Evolutionary conservation across 53 echinoderm and acorn worm genomes (phyloP).

Genomic region (Henricia sp.): DNA sequence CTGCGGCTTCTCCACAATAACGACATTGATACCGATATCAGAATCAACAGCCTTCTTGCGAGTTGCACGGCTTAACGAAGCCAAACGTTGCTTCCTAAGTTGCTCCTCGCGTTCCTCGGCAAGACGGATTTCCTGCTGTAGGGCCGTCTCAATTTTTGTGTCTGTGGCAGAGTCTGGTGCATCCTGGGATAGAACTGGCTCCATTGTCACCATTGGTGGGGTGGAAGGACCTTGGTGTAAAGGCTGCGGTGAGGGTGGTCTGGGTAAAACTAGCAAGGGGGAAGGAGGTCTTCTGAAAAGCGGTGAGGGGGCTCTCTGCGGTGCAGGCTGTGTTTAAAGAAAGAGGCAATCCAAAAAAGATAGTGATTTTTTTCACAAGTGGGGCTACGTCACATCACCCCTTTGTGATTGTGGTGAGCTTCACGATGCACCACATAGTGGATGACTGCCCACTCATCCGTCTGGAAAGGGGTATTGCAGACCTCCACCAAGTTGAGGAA

Average conservation of each 20-base stretch:
- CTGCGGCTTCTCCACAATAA: conserved; percentile 39
- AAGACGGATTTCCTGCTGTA: conserved; percentile 79
- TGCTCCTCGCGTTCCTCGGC: conserved; percentile 58
- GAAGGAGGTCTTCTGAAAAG: background rate
- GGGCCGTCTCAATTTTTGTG: conserved; percentile 58
- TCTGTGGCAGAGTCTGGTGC: background rate
- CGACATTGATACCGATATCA: conserved; percentile 19
- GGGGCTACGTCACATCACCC: too few relatives aligned
- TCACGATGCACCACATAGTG: too few relatives aligned
- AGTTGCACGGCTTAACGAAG: background rate
- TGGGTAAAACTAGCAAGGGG: background rate
- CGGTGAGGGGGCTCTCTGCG: conserved; percentile 30
- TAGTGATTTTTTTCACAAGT: too few relatives aligned
- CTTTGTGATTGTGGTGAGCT: too few relatives aligned
- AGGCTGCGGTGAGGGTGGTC: conserved; percentile 11
- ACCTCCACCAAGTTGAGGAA: too few relatives aligned
- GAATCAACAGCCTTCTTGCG: background rate
- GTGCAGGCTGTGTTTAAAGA: background rate
- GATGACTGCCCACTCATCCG: too few relatives aligned
- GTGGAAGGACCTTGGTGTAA: conserved; percentile 15
- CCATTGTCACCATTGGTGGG: too few relatives aligned
- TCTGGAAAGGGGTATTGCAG: too few relatives aligned
- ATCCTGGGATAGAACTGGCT: conserved; percentile 11
- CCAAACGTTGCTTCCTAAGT: conserved; percentile 4
- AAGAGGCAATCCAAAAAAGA: background rate